Evolutionary conservation across 2,888 invertebrate species (phyloP), one percentile per base, ranked within the genome.

Genomic region (Xylota segnis): DNA sequence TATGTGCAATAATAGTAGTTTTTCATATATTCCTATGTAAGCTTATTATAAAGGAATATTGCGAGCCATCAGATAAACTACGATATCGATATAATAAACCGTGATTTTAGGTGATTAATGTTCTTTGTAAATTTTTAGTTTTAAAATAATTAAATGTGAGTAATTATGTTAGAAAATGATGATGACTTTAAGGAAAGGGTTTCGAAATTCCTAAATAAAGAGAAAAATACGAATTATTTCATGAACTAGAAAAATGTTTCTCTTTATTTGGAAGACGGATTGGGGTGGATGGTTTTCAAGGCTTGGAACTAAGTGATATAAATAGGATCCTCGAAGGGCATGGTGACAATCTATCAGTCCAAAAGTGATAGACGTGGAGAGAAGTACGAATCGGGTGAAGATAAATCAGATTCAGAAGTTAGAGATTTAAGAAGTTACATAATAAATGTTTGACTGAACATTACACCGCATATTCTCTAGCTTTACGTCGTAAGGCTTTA

Each of bases 11-110:
- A 87, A 97, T 98, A 89, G 94, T 97, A 81, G 94, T 97, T 89
- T 98, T 98, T 93, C 98, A 98, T 93, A 93, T 98, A 89, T 98
- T 98, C 93, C 94, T 98, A 32, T 97, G 96, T 93, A 97, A 98
- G 92, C 94, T 98, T 88, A 96, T 98, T 88, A 96, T 97, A 93
- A 97, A 96, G 89, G 98, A 98, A 91, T 97, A 97, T 91, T 97
- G 96, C 91, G 95, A 95, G 88, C 94, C 93, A 66, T 94, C 95
- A 87, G 95, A 95, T 89, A 95, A 94, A 90, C 94, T 95, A 89
- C 94, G 95, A 90, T 94, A 95, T 91, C 94, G 96, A 88, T 96
- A 96, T 91, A 95, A 94, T 90, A 96, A 95, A 92, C 94, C 95
- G 89, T 95, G 93, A 94, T 92, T 90, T 89, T 91, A 92, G 90